phyloP scores from a whole-genome alignment of 92 coral and sea anemone species.

The Phenganax stokvisi region DNA sequence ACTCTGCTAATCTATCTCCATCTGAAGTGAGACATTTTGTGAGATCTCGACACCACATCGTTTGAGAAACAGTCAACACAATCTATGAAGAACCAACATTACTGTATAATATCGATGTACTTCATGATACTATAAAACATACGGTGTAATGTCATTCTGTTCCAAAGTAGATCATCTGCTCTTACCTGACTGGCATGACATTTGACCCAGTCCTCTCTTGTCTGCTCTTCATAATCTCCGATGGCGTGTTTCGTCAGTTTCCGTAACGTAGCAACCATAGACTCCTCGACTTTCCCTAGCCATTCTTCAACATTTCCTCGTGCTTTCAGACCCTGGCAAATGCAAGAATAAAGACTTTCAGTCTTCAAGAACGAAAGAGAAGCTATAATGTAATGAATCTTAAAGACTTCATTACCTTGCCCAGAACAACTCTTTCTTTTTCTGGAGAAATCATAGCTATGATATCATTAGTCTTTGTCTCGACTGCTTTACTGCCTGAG shows the following conservation, averaged over 20 bases:
- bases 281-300: slow-evolving; percentile 97
- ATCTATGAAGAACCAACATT: slow-evolving; percentile 45
- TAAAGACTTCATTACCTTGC: slow-evolving; percentile 52
- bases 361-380: neutral
- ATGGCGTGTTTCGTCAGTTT: slow-evolving; percentile 77
- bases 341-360: too few species aligned
- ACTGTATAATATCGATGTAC: neutral
- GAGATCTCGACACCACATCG: slow-evolving; percentile 97
- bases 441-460: slow-evolving; percentile 98
- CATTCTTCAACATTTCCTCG: slow-evolving; percentile 99
- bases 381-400: neutral
- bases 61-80: slow-evolving; percentile 84
- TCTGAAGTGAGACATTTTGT: slow-evolving; percentile 79
- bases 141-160: too few species aligned
- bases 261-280: slow-evolving; percentile 85
- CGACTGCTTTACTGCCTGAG: slow-evolving; percentile 82
- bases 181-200: slow-evolving; percentile 90
- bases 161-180: too few species aligned
- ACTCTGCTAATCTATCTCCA: slow-evolving; percentile 77
- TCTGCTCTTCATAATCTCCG: slow-evolving; percentile 81
- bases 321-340: slow-evolving; percentile 77
- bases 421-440: slow-evolving; percentile 81
- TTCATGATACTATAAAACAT: neutral
- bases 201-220: slow-evolving; percentile 95
- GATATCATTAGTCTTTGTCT: slow-evolving; percentile 91